Base-by-base conservation (phyloP, 2,113 vertebrate genomes). In the Neoarius graeffei region DNA sequence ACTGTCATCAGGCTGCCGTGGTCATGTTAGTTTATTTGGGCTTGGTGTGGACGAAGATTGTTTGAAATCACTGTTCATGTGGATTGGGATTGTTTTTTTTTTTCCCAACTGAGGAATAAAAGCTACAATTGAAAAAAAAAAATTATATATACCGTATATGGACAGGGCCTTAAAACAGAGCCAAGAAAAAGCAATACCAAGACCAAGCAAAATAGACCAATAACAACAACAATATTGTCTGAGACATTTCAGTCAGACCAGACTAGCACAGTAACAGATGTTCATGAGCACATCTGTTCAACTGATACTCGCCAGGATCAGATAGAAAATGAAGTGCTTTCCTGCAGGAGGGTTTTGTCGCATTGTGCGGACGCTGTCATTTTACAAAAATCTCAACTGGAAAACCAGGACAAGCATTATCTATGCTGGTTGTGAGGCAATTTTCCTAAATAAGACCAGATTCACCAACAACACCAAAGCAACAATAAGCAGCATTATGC, bases 331-430 rank as follows among this genome's bases (percentile, higher is more conserved):
- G 23, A 57, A 80, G 19, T 27, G 73, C 64, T 87, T 23, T 56
- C 64, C 62, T 81, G 35, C n/a, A 48, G n/a, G 48, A 86, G 86
- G 19, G 2, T 83, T 67, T 73, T n/a, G 23, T 9, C 14, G 48
- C 69, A 77, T 77, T 86, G 11, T 48, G n/a, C 54, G 13, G 57
- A 62, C 30, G 14, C 35, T 73, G 20, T 56, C 79, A 77, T 66
- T 76, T 85, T 5, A 10, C 19, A 57, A 30, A 89, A 79, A 52
- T 86, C 85, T 80, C 30, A 19, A 10, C 48, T 71, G 64, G 7
- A 3, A 54, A 80, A 82, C 10, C 81, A 71, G 56, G 30, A 52
- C 62, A 87, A 71, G 52, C 54, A 84, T 71, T n/a, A 20, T 8
- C 52, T 1, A 80, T 57, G 50, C 76, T 54, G 13, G 5, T 79